phyloP scores from a whole-genome alignment of 2,888 invertebrate genomes.

The Acanthosepion esculentum region DNA sequence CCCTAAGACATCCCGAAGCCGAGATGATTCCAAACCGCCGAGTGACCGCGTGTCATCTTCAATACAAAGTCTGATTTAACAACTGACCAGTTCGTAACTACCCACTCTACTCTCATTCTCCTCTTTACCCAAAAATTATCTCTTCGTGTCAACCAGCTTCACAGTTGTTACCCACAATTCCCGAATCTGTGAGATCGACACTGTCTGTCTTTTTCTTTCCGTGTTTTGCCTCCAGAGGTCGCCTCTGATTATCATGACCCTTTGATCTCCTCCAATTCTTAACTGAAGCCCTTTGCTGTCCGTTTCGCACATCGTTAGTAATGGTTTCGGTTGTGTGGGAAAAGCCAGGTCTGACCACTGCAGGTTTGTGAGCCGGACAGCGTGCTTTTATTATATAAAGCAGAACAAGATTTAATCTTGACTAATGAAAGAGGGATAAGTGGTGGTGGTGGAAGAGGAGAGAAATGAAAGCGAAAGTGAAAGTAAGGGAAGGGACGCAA shows the following conservation, averaged over 20 bases:
- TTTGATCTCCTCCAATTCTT: not conserved
- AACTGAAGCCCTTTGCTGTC: not conserved
- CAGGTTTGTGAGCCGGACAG: not conserved
- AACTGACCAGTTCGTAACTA: not conserved
- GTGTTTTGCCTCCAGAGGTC: constrained; percentile 17
- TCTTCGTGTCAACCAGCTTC: not conserved
- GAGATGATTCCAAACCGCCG: not conserved
- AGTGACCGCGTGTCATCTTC: constrained; percentile 5
- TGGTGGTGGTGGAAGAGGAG: not conserved
- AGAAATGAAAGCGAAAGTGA: not conserved
- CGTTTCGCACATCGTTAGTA: constrained; percentile 33
- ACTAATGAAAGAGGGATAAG: constrained; percentile 5
- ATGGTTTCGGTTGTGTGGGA: not conserved
- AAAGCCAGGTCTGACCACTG: constrained; percentile 13
- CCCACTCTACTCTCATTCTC: not conserved
- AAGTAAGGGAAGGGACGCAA: not conserved
- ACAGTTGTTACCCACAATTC: not conserved
- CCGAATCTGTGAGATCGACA: not conserved
- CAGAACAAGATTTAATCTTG: not conserved
- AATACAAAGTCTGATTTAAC: not conserved
- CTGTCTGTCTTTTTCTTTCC: constrained; percentile 15
- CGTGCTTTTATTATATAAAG: not conserved
- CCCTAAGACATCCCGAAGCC: not conserved
- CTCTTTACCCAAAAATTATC: not conserved
- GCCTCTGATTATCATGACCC: not conserved